Evolutionary conservation across 2,888 invertebrate genomes (phyloP), one percentile per base, ranked within the genome.

Genomic region (Hartigia nigra): DNA sequence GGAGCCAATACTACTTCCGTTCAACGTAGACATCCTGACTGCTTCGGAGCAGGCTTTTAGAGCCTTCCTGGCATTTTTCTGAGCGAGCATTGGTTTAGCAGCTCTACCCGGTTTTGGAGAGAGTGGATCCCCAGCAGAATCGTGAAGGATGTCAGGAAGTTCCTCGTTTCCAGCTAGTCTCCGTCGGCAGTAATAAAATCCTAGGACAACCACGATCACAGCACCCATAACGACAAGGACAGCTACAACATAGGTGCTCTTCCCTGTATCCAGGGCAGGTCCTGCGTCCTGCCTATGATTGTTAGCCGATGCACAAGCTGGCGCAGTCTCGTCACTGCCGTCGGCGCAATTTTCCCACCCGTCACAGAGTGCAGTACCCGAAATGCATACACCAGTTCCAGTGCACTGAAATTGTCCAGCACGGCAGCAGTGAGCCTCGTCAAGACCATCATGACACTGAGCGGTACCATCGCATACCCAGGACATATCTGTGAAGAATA

Each of bases 311-410:
- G 92, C 92, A 86, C 96, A 96, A 4, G 94, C 93, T 2, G 95
- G 93, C 1, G 94, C 93, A 11, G 94, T 92, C 90, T 97, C 97
- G 90, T 97, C 97, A 0, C 95, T 94, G 1, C 96, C 96, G 91
- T 97, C 97, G 1, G 94, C 94, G 89, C 97, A 97, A 89, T 97
- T 95, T 12, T 94, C 94, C 91, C 94, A 95, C 0, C 95, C 95
- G 91, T 97, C 96, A 87, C 97, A 97, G 1, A 97, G 92, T 12
- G 94, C 91, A 0, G 93, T 92, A 3, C 94, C 92, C 0, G 96
- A 93, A 32, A 97, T 94, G 85, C 97, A 97, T 0, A 95, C 94
- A 31, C 95, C 95, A 72, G 95, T 95, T 78, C 94, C 94, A n/a
- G 95, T 95, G 89, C 96, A 96, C 77, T 94, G 94, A 88, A 96